phyloP scores from a whole-genome alignment of 2,888 invertebrate genomes.

The Andrena praecox region DNA sequence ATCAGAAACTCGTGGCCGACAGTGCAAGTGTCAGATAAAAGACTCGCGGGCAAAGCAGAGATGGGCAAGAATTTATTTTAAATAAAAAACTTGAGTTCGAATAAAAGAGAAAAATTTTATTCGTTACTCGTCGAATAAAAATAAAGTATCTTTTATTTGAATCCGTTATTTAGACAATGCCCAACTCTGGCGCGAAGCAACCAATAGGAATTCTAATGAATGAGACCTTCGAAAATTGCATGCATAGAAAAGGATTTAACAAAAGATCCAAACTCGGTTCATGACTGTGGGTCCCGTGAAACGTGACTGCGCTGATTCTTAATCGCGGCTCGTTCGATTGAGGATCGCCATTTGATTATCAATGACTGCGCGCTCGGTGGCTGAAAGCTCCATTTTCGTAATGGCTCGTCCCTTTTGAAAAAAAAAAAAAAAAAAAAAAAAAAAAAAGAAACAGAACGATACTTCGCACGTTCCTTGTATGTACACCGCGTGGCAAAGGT shows the following conservation, averaged over 20 bases:
- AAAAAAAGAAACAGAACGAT: background rate
- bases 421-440: background rate
- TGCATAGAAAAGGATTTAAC: background rate
- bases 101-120: too few relatives aligned
- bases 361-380: background rate
- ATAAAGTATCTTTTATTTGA: too few relatives aligned
- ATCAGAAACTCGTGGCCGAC: background rate
- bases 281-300: background rate
- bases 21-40: background rate
- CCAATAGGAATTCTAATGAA: background rate
- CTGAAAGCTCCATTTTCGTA: slow-evolving; percentile 12
- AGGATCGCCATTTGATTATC: slow-evolving; percentile 7
- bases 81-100: too few relatives aligned
- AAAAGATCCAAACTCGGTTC: background rate
- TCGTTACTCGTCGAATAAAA: too few relatives aligned
- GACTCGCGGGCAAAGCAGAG: background rate
- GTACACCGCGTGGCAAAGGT: slow-evolving; percentile 31
- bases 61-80: too few relatives aligned
- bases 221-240: background rate
- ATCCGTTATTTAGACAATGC: too few relatives aligned
- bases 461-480: slow-evolving; percentile 28
- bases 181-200: background rate
- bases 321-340: background rate
- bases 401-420: slow-evolving; percentile 10
- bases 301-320: background rate